A percentile compares a stretch with the other conserved stretches of the same genome.
phyloP scores from a whole-genome alignment of 2,113 vertebrate genomes.

The Aldabrachelys gigantea region DNA sequence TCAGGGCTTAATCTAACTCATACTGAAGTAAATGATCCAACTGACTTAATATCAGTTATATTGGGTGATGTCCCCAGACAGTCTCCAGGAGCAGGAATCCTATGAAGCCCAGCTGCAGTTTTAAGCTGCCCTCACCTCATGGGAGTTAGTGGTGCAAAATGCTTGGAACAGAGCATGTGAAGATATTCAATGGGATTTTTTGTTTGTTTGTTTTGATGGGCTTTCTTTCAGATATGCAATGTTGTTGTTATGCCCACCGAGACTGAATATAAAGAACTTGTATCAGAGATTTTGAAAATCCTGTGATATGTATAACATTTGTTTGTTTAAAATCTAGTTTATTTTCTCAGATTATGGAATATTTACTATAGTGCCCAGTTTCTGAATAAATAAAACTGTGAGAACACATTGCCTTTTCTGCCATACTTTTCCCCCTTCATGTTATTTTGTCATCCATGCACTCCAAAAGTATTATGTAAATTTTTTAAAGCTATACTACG shows the following conservation, averaged over 20 bases:
- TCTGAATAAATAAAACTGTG: neutral
- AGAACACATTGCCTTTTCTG: neutral
- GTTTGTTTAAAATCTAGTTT: slow-evolving; percentile 1
- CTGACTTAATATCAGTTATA: neutral
- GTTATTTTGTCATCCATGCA: neutral
- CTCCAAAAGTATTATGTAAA: slow-evolving; percentile 5
- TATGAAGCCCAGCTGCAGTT: neutral
- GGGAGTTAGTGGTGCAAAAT: neutral
- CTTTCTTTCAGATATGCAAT: neutral
- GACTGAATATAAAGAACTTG: neutral
- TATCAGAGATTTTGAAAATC: neutral
- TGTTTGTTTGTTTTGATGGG: neutral
- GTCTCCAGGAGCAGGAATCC: neutral
- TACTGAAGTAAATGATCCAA: neutral
- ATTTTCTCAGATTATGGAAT: neutral
- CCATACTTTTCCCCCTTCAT: neutral
- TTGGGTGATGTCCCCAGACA: neutral
- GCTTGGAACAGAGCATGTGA: neutral
- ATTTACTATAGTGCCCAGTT: neutral
- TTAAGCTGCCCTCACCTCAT: neutral
- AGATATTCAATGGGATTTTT: neutral
- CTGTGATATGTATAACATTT: neutral
- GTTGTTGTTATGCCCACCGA: neutral
- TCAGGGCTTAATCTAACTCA: neutral
- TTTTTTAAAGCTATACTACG: neutral